Evolutionary conservation across 2,888 invertebrate genomes (phyloP).

Genomic region (Hanleya hanleyi): DNA sequence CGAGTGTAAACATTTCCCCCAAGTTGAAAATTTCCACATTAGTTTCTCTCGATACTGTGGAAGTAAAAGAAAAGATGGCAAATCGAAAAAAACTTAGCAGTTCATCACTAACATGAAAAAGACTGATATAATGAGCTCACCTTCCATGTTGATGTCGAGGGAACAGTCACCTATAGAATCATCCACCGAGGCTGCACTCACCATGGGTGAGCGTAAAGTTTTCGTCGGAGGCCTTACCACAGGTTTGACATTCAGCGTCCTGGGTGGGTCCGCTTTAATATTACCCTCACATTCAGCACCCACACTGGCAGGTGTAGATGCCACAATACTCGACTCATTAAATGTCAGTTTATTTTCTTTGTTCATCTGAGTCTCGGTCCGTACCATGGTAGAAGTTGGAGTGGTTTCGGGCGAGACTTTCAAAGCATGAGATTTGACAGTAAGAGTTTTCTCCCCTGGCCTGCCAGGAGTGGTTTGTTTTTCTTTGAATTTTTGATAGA

Average conservation of each 20-base stretch:
- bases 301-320: neutral
- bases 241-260: slow-evolving; percentile 46
- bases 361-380: slow-evolving; percentile 11
- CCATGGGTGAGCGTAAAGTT: slow-evolving; percentile 46
- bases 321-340: neutral
- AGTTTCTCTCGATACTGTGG: too few species aligned
- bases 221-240: slow-evolving; percentile 43
- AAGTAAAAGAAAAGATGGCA: too few species aligned
- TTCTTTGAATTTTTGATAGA: slow-evolving; percentile 66
- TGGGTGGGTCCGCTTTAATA: slow-evolving; percentile 39
- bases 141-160: slow-evolving; percentile 59
- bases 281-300: neutral
- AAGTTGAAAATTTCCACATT: too few species aligned
- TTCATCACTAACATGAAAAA: too few species aligned
- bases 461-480: slow-evolving; percentile 48
- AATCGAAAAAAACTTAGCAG: too few species aligned
- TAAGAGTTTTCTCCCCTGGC: slow-evolving; percentile 31
- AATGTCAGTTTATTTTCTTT: slow-evolving; percentile 24
- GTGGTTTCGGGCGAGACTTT: slow-evolving; percentile 39
- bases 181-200: slow-evolving; percentile 52
- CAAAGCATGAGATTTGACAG: slow-evolving; percentile 44
- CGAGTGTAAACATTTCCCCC: too few species aligned
- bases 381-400: slow-evolving; percentile 18
- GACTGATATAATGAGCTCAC: too few species aligned
- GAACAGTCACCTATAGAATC: slow-evolving; percentile 68